Percentiles rank a stretch among this genome's conserved stretches.
Conservation (phyloP, 2,888 invertebrate genomes). For the Ceriagrion tenellum region DNA sequence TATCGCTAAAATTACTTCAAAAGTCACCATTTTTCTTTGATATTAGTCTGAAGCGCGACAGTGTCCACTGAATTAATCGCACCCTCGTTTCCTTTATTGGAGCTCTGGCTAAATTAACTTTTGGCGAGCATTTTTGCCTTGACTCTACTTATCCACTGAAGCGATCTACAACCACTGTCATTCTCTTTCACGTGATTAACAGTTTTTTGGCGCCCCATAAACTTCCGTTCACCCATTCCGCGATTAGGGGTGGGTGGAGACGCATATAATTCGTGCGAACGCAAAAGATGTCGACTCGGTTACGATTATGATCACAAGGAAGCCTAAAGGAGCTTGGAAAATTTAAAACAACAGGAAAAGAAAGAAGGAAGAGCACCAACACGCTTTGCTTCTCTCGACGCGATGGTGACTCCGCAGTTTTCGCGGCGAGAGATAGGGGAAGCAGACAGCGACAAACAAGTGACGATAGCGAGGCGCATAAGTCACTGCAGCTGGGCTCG, state of each 20-base stretch:
- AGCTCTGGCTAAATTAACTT: background rate
- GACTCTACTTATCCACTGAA: background rate
- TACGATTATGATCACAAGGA: background rate
- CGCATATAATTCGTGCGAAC: constrained; percentile 36
- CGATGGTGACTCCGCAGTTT: constrained; percentile 60
- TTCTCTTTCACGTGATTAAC: constrained; percentile 43
- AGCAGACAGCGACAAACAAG: constrained; percentile 46
- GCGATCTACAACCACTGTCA: background rate
- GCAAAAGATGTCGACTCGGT: constrained; percentile 38
- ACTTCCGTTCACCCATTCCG: background rate
- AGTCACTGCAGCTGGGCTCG: constrained; percentile 29
- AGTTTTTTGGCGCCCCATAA: background rate
- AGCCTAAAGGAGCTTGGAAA: background rate
- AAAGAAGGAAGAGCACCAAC: background rate
- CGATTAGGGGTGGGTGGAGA: background rate
- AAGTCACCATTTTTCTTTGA: background rate
- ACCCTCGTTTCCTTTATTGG: background rate
- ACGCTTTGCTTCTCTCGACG: background rate
- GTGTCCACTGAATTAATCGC: background rate
- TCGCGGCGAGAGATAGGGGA: constrained; percentile 38
- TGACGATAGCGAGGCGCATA: constrained; percentile 61
- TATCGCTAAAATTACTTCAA: background rate
- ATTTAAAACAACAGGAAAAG: background rate
- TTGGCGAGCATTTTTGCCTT: background rate
- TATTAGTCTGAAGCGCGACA: background rate